Conservation (phyloP, 2,797 vertebrate genomes). For the Eulemur albifrons region DNA sequence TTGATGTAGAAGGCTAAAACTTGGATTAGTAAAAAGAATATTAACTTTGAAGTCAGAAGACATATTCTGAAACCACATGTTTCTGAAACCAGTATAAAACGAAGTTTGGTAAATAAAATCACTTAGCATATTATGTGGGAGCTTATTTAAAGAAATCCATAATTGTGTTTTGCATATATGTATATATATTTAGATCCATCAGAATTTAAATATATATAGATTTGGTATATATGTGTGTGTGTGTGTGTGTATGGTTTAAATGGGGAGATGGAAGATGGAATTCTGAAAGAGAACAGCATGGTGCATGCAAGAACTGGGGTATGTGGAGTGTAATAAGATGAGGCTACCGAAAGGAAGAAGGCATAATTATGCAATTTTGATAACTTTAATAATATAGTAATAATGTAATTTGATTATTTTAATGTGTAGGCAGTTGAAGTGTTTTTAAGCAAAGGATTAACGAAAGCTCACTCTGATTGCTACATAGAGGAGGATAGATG, state of each 20-base stretch:
- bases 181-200: not conserved
- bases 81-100: conserved; percentile 41
- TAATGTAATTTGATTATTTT: not conserved
- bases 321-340: not conserved
- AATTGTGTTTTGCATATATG: not conserved
- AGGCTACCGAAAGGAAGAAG: not conserved
- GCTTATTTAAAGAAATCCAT: not conserved
- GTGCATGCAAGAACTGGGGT: not conserved
- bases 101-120: conserved; percentile 47
- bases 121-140: not conserved
- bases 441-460: not conserved
- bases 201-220: not conserved
- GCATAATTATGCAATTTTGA: not conserved
- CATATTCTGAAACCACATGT: conserved; percentile 9
- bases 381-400: not conserved
- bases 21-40: not conserved
- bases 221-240: not conserved
- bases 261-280: not conserved
- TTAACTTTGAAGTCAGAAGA: conserved; percentile 45
- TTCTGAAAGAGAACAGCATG: not conserved
- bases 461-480: not conserved
- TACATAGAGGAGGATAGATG: not conserved
- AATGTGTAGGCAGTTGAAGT: not conserved
- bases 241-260: not conserved
- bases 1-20: conserved; percentile 18